Evolutionary conservation across 2,888 invertebrate genomes (phyloP).

Genomic region (Drosophila nigricruria): DNA sequence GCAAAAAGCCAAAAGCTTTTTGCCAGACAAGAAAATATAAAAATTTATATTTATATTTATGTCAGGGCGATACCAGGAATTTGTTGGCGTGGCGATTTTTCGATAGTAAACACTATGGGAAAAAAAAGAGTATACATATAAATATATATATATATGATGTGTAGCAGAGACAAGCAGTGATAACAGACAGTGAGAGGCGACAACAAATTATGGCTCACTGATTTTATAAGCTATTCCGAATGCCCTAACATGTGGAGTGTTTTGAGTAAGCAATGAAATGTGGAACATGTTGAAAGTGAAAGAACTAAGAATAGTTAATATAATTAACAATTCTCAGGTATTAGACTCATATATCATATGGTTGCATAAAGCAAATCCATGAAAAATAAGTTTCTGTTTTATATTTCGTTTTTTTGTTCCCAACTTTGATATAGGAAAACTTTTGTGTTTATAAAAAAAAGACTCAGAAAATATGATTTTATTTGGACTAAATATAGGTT

Average conservation of each 20-base stretch:
- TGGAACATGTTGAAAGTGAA: neutral
- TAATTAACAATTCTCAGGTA: no score
- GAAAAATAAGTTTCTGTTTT: no score
- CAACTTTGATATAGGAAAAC: no score
- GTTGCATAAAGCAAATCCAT: no score
- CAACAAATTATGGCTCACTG: constrained; percentile 73
- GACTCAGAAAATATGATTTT: no score
- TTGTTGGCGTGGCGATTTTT: constrained; percentile 23
- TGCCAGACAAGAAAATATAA: constrained; percentile 66
- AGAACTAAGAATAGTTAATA: no score
- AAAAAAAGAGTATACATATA: neutral
- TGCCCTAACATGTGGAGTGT: neutral
- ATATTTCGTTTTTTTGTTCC: no score
- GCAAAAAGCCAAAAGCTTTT: constrained; percentile 55
- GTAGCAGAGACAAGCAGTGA: constrained; percentile 9
- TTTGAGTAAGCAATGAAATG: neutral
- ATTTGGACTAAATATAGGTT: no score
- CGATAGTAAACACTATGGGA: constrained; percentile 23
- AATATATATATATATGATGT: neutral
- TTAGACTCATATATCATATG: no score
- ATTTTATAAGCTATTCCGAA: constrained; percentile 60
- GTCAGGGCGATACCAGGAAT: constrained; percentile 23
- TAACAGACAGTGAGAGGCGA: constrained; percentile 35
- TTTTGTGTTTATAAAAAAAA: no score
- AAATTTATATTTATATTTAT: constrained; percentile 73